Evolutionary conservation across 2,888 invertebrate species (phyloP).

Genomic region (Notodonta dromedarius): DNA sequence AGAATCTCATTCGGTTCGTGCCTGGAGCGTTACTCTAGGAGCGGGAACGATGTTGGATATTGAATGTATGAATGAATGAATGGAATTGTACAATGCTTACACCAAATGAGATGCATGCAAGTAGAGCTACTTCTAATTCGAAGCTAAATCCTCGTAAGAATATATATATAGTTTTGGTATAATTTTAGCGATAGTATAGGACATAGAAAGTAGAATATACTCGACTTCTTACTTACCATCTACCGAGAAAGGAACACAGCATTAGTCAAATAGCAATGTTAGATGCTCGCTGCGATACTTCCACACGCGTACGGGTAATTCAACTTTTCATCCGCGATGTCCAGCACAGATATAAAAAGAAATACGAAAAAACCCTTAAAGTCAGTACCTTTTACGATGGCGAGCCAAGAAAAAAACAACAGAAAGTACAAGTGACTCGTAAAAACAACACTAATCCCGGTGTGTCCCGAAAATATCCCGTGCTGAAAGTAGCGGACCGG

Average conservation of each 20-base stretch:
- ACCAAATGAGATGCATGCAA: constrained; percentile 32
- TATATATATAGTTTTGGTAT: too few species aligned
- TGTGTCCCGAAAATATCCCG: constrained; percentile 70
- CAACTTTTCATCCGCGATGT: constrained; percentile 21
- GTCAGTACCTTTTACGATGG: constrained; percentile 54
- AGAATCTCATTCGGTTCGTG: constrained; percentile 69
- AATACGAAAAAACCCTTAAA: constrained; percentile 46
- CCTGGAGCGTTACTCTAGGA: constrained; percentile 57
- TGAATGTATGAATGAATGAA: constrained; percentile 52
- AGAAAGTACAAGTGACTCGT: constrained; percentile 72
- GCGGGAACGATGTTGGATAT: constrained; percentile 48
- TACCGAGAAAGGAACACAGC: too few species aligned
- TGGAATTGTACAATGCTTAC: constrained; percentile 28
- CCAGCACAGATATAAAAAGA: constrained; percentile 24
- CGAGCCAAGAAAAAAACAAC: constrained; percentile 64
- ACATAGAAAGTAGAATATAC: too few species aligned
- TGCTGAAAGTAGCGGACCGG: constrained; percentile 61
- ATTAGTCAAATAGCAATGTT: too few species aligned
- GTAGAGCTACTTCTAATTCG: constrained; percentile 14
- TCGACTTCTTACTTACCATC: too few species aligned
- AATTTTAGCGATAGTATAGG: too few species aligned
- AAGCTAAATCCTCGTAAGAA: too few species aligned
- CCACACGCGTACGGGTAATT: neutral
- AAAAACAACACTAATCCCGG: constrained; percentile 78
- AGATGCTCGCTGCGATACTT: too few species aligned